A percentile compares a stretch with the other conserved stretches of the same genome.
These are phyloP conservation scores for Bucorvus abyssinicus DNA, from an alignment of 2,797 vertebrate genomes.

Conservation along the genomic window DNA sequence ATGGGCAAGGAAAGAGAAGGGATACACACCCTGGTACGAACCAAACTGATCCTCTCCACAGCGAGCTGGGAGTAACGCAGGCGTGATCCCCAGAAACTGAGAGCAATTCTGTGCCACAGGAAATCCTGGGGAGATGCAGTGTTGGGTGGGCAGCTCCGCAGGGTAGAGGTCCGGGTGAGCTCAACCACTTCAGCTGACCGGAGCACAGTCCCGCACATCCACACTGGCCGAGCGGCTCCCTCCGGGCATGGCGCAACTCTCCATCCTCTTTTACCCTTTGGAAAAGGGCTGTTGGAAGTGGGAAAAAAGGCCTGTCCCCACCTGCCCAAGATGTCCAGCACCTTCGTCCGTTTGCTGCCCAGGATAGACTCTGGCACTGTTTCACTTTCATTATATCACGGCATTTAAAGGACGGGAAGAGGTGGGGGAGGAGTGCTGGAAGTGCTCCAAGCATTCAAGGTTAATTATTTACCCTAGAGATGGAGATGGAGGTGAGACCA, in stretches of 20 bases:
- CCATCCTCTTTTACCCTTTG: neutral
- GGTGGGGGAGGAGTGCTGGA: neutral
- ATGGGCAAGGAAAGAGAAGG: neutral
- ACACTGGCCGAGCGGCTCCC: rapidly evolving
- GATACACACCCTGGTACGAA: neutral
- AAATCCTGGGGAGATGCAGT: neutral
- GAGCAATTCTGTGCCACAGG: rapidly evolving
- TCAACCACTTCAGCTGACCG: neutral
- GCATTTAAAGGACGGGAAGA: neutral
- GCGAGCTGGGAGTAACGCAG: neutral
- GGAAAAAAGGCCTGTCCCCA: neutral
- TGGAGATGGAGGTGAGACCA: neutral
- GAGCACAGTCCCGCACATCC: rapidly evolving
- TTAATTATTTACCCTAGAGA: conserved; percentile 4
- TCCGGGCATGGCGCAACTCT: rapidly evolving
- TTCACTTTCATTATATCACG: conserved; percentile 3
- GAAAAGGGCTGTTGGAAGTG: neutral
- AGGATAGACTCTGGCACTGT: rapidly evolving
- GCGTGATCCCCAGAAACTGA: neutral
- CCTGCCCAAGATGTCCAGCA: neutral
- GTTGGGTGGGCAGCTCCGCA: neutral
- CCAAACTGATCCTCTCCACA: rapidly evolving
- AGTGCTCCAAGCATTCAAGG: rapidly evolving
- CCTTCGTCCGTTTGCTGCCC: neutral
- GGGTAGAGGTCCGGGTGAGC: neutral